Percentiles rank a stretch among this genome's conserved stretches.
These are phyloP conservation scores for Plagodis pulveraria DNA, from an alignment of 2,888 invertebrate species.

Conservation along the genomic window DNA sequence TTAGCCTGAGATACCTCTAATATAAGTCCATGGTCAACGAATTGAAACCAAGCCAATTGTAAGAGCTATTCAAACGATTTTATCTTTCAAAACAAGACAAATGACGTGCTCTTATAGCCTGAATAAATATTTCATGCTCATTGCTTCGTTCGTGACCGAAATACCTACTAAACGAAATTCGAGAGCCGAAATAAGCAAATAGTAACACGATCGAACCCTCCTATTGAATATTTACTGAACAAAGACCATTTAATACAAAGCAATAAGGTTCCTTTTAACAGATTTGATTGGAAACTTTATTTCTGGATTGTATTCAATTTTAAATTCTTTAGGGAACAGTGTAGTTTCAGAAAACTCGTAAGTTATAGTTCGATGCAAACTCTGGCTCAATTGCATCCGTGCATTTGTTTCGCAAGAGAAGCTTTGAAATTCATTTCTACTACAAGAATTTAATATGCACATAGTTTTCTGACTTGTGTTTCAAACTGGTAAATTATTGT, in stretches of 20 bases:
- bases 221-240: slow-evolving; percentile 17
- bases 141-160: slow-evolving; percentile 28
- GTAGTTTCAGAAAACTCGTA: slow-evolving; percentile 36
- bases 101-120: slow-evolving; percentile 23
- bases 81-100: slow-evolving; percentile 30
- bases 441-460: slow-evolving; percentile 1
- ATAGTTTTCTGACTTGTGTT: background rate
- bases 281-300: slow-evolving; percentile 25
- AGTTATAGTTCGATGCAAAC: slow-evolving; percentile 32
- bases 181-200: slow-evolving; percentile 26
- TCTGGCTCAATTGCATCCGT: slow-evolving; percentile 38
- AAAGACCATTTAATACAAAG: slow-evolving; percentile 16
- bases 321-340: slow-evolving; percentile 28
- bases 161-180: slow-evolving; percentile 23
- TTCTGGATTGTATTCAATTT: slow-evolving; percentile 27
- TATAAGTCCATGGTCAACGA: slow-evolving; percentile 13
- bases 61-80: slow-evolving; percentile 19
- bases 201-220: slow-evolving; percentile 20
- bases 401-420: slow-evolving; percentile 30
- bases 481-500: background rate
- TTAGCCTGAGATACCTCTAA: no score
- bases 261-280: slow-evolving; percentile 23
- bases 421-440: slow-evolving; percentile 8
- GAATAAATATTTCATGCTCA: slow-evolving; percentile 30
- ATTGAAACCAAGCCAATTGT: slow-evolving; percentile 17